A percentile compares a stretch with the other conserved stretches of the same genome.
Conservation (phyloP, 2,888 invertebrate species). For the Callyntrura sp. region DNA sequence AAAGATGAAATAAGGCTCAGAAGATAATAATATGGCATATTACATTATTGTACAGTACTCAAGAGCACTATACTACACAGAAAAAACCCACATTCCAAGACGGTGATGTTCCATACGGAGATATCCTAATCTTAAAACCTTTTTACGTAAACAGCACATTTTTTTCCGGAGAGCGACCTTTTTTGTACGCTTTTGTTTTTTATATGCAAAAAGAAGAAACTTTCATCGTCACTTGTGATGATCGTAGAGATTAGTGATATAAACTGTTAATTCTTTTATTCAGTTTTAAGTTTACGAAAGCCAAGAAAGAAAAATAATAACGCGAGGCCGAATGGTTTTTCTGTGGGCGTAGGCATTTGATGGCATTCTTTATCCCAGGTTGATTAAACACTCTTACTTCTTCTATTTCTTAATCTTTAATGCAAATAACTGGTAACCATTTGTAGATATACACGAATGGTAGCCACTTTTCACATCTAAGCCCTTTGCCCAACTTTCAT, state of each 20-base stretch:
- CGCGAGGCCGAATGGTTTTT: neutral
- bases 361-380: neutral
- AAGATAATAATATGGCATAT: conserved; percentile 41
- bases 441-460: no score
- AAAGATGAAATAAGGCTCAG: neutral
- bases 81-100: conserved; percentile 44
- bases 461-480: neutral
- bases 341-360: neutral
- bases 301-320: neutral
- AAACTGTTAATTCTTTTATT: conserved; percentile 50
- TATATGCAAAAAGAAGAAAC: conserved; percentile 15
- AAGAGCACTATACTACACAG: neutral
- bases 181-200: neutral
- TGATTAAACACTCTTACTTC: neutral
- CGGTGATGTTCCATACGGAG: conserved; percentile 42
- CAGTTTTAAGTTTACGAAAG: conserved; percentile 1
- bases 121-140: conserved; percentile 33
- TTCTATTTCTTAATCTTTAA: neutral
- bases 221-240: conserved; percentile 15
- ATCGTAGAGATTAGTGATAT: conserved; percentile 34
- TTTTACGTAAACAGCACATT: conserved; percentile 9
- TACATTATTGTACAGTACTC: neutral
- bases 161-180: neutral
- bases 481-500: neutral
- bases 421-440: no score